phyloP scores from a whole-genome alignment of 2,113 vertebrate species.

The Muntiacus muntjak region DNA sequence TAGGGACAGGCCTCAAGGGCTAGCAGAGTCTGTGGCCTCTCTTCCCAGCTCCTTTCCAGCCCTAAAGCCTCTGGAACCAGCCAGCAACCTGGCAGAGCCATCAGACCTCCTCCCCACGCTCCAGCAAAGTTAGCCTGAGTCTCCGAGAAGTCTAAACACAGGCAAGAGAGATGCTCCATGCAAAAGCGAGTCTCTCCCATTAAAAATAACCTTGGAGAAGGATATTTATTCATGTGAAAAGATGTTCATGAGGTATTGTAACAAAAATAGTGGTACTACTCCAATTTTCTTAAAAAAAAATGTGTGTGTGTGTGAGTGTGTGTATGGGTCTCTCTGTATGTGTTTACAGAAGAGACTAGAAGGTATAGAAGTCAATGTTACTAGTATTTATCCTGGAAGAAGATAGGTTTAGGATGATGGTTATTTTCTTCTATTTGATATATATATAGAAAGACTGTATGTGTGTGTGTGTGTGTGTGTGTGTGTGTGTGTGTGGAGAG shows the following conservation, averaged over 20 bases:
- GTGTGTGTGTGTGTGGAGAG: not conserved
- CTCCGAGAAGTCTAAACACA: not conserved
- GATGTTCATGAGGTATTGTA: not conserved
- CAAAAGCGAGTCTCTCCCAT: not conserved
- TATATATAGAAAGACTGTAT: not conserved
- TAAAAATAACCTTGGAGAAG: not conserved
- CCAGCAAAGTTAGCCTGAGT: not conserved
- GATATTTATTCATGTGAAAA: not conserved
- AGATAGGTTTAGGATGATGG: not conserved
- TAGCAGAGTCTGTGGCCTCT: not conserved
- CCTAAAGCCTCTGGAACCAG: not conserved
- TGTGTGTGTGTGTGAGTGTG: too few relatives aligned
- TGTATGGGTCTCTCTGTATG: not conserved
- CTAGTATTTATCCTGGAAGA: slow-evolving; percentile 6
- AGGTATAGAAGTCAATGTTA: not conserved
- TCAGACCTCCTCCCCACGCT: not conserved
- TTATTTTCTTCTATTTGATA: not conserved
- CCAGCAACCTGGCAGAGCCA: too few relatives aligned
- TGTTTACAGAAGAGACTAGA: slow-evolving; percentile 1
- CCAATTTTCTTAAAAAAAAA: not conserved
- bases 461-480: too few relatives aligned
- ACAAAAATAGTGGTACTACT: not conserved
- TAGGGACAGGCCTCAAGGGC: not conserved
- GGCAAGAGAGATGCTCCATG: not conserved
- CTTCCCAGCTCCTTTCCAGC: not conserved